phyloP scores from a whole-genome alignment of 2,797 vertebrate species.

The Discoglossus pictus region DNA sequence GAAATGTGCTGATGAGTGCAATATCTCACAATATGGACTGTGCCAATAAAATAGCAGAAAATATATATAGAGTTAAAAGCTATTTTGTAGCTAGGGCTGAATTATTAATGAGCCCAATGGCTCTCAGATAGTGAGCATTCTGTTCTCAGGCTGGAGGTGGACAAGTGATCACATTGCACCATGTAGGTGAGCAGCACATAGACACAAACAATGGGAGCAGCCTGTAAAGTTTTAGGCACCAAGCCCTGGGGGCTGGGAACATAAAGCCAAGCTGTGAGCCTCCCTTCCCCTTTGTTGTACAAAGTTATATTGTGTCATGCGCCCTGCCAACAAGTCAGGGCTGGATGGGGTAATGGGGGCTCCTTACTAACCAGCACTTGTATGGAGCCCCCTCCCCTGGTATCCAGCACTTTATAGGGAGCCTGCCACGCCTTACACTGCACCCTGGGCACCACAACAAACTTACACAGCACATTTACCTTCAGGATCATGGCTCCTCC shows the following conservation, averaged over 20 bases:
- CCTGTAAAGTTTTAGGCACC: slow-evolving; percentile 4
- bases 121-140: slow-evolving; percentile 23
- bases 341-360: not conserved
- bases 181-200: slow-evolving; percentile 15
- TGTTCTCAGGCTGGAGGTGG: slow-evolving; percentile 20
- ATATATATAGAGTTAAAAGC: not conserved
- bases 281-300: slow-evolving; percentile 62
- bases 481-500: slow-evolving; percentile 15
- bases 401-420: not conserved
- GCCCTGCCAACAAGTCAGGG: slow-evolving; percentile 36
- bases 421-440: slow-evolving; percentile 57
- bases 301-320: slow-evolving; percentile 40
- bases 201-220: not conserved
- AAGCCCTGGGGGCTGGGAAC: slow-evolving; percentile 9
- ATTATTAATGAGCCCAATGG: slow-evolving; percentile 35
- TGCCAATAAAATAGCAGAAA: not conserved
- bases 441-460: slow-evolving; percentile 51
- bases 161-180: slow-evolving; percentile 44
- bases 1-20: slow-evolving; percentile 3
- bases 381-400: not conserved
- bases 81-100: slow-evolving; percentile 23
- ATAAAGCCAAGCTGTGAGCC: slow-evolving; percentile 25
- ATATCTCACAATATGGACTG: not conserved
- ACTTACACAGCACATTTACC: slow-evolving; percentile 53
- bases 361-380: not conserved